phyloP scores from a whole-genome alignment of 2,888 invertebrate species.

The Monoplex corrugatus region DNA sequence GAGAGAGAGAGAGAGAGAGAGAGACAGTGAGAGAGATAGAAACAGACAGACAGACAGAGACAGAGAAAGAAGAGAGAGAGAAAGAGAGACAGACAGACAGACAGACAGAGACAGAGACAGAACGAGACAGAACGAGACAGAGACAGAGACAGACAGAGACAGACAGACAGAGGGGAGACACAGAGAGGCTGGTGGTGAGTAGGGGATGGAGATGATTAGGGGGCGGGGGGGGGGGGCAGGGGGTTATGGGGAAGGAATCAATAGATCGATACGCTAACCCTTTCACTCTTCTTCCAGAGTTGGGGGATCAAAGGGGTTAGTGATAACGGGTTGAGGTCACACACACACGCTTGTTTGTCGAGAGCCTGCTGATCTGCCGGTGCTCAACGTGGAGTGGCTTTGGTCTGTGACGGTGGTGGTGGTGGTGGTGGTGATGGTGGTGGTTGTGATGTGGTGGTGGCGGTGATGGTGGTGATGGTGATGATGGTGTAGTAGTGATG shows the following conservation, averaged over 20 bases:
- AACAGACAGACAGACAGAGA: no score
- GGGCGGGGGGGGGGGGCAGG: background rate
- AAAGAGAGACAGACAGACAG: background rate
- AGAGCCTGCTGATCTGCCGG: background rate
- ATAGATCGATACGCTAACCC: no score
- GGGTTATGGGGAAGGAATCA: background rate
- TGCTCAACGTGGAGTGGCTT: no score
- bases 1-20: no score
- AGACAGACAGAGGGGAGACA: background rate
- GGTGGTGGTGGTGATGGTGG: no score
- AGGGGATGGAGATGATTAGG: background rate
- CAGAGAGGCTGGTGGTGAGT: background rate
- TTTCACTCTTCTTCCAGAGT: no score
- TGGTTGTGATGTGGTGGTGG: no score
- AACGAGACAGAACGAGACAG: background rate
- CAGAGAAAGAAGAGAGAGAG: slow-evolving; percentile 1
- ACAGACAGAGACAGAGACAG: background rate
- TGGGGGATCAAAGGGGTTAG: no score
- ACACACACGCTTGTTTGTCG: background rate
- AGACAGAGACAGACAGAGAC: background rate
- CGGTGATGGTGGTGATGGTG: no score
- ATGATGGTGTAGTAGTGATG: no score
- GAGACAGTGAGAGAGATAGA: no score
- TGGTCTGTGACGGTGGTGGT: no score
- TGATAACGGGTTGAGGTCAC: background rate